Evolutionary conservation across 2,113 vertebrate species (phyloP).

Genomic region (Lasiurus borealis): DNA sequence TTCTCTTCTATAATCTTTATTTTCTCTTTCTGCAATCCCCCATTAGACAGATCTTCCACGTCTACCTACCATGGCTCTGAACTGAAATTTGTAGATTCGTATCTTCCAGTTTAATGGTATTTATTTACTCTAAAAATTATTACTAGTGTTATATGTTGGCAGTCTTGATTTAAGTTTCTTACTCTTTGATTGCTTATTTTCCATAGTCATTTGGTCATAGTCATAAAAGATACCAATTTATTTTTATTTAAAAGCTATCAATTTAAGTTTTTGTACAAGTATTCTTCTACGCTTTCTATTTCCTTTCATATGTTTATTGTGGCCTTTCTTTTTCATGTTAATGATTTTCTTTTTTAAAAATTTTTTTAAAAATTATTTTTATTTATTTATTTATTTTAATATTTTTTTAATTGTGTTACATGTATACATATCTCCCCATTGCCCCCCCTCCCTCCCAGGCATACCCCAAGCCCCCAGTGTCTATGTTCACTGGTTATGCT

Average conservation of each 20-base stretch:
- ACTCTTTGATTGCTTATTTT: not conserved
- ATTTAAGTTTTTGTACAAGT: not conserved
- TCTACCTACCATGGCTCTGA: not conserved
- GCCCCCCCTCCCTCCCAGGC: no score
- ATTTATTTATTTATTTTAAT: no score
- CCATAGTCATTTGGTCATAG: not conserved
- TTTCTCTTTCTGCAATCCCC: not conserved
- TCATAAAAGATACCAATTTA: not conserved
- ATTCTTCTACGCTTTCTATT: not conserved
- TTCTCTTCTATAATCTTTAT: not conserved
- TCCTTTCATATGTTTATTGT: not conserved
- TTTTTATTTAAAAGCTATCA: not conserved
- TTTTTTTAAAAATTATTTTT: no score
- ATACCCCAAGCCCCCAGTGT: no score
- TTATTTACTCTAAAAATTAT: conserved; percentile 13
- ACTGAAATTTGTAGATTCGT: not conserved
- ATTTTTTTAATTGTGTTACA: no score
- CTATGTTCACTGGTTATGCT: no score
- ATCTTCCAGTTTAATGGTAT: not conserved
- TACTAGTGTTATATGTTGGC: not conserved
- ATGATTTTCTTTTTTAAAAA: not conserved
- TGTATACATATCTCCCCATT: no score
- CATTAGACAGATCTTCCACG: not conserved
- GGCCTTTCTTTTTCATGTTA: not conserved
- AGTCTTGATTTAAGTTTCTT: not conserved